A percentile compares a stretch with the other conserved stretches of the same genome.
Conservation (phyloP, 2,888 invertebrate species). For the Eristalis tenax region DNA sequence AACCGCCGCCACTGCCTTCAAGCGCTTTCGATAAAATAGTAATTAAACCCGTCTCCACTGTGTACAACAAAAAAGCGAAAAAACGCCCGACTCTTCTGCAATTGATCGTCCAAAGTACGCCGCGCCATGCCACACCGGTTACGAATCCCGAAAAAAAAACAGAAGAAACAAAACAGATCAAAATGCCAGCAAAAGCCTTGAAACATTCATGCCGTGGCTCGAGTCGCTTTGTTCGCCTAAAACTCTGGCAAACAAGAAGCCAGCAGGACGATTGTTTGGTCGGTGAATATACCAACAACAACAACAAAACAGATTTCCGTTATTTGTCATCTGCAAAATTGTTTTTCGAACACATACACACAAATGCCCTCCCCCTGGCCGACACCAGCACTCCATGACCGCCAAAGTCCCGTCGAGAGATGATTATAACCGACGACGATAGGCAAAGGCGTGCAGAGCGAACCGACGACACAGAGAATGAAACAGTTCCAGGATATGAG, state of each 20-base stretch:
- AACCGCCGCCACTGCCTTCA: constrained; percentile 8
- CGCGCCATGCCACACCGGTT: constrained; percentile 22
- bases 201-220: constrained; percentile 43
- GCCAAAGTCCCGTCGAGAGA: neutral
- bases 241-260: constrained; percentile 59
- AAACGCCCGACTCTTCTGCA: constrained; percentile 13
- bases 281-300: constrained; percentile 1
- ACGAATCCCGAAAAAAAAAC: constrained; percentile 13
- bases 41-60: constrained; percentile 69
- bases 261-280: neutral
- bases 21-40: constrained; percentile 65
- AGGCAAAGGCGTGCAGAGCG: constrained; percentile 37
- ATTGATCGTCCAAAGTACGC: constrained; percentile 39
- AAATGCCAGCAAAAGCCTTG: constrained; percentile 58
- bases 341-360: constrained; percentile 44
- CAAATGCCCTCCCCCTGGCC: neutral
- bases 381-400: too few species aligned
- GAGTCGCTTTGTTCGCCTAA: constrained; percentile 57
- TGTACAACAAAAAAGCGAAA: constrained; percentile 4
- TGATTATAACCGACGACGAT: constrained; percentile 29
- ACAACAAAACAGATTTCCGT: constrained; percentile 12
- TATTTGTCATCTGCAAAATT: constrained; percentile 72
- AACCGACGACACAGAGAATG: constrained; percentile 47
- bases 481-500: constrained; percentile 25
- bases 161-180: constrained; percentile 55